These are phyloP conservation scores for Axea sp. DNA, from an alignment of 2,888 invertebrate genomes.

Conservation along the genomic window DNA sequence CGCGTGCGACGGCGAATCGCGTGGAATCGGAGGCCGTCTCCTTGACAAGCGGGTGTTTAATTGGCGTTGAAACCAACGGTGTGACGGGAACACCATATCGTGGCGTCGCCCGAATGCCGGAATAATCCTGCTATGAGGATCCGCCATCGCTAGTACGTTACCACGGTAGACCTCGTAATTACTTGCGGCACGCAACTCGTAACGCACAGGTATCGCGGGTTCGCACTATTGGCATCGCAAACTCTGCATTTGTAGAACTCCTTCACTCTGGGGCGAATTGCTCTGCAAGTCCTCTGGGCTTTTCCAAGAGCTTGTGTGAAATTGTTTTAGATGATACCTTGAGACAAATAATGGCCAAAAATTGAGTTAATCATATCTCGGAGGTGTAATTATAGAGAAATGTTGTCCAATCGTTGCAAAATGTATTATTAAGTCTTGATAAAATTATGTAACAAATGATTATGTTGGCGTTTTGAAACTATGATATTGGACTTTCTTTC, in stretches of 20 bases:
- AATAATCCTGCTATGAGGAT: constrained; percentile 72
- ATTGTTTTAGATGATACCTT: constrained; percentile 24
- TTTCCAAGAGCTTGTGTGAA: constrained; percentile 21
- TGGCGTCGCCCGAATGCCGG: constrained; percentile 77
- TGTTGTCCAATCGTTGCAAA: background rate
- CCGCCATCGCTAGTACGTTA: constrained; percentile 75
- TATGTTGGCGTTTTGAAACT: no score
- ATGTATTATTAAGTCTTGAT: constrained; percentile 3
- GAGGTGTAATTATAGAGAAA: constrained; percentile 23
- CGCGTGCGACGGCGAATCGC: constrained; percentile 78
- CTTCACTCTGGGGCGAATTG: constrained; percentile 21
- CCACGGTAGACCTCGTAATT: constrained; percentile 77
- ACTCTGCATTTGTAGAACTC: constrained; percentile 17
- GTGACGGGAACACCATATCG: constrained; percentile 78
- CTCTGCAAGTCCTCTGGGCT: constrained; percentile 31
- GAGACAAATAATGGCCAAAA: constrained; percentile 26
- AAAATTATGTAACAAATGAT: constrained; percentile 25
- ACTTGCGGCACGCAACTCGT: constrained; percentile 76
- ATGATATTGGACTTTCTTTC: no score
- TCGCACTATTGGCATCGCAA: constrained; percentile 55
- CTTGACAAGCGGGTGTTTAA: constrained; percentile 80
- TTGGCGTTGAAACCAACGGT: constrained; percentile 80
- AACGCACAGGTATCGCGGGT: constrained; percentile 61
- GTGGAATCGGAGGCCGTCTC: constrained; percentile 74
- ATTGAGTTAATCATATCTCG: constrained; percentile 11